A percentile compares a stretch with the other conserved stretches of the same genome.
phyloP scores from a whole-genome alignment of 1,140 invertebrate species.

The silkworm (Bombyx mori) region DNA sequence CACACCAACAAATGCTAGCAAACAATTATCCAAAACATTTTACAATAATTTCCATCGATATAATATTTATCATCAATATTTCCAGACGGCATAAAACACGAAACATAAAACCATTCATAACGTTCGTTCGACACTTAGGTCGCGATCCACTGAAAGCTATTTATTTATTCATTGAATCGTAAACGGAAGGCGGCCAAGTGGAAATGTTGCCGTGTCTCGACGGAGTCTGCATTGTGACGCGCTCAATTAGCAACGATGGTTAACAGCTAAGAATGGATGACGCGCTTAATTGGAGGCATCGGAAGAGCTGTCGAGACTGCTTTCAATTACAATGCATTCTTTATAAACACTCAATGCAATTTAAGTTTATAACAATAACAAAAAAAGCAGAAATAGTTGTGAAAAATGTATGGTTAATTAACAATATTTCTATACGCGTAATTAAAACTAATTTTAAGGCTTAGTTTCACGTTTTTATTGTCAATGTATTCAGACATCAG shows the following conservation, averaged over 20 bases:
- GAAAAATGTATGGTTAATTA: too few species aligned
- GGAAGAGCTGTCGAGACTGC: constrained; percentile 3
- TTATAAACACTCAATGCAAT: too few species aligned
- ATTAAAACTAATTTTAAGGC: too few species aligned
- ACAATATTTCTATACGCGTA: too few species aligned
- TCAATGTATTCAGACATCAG: too few species aligned
- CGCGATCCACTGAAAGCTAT: constrained; percentile 29
- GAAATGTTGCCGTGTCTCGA: constrained; percentile 28
- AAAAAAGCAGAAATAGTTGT: too few species aligned
- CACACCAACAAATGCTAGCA: too few species aligned
- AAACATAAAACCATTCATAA: background rate
- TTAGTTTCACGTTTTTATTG: too few species aligned
- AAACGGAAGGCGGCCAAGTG: constrained; percentile 20
- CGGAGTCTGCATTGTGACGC: constrained; percentile 31
- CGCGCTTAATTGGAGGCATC: constrained; percentile 6
- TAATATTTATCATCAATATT: background rate
- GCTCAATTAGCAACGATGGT: constrained; percentile 29
- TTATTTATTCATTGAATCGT: constrained; percentile 42
- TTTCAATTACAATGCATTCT: constrained; percentile 4
- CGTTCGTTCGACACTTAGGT: constrained; percentile 10
- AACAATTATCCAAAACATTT: too few species aligned
- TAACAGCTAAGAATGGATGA: constrained; percentile 8
- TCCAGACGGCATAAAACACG: background rate
- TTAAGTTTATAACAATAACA: too few species aligned
- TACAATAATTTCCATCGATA: too few species aligned